A percentile compares a stretch with the other conserved stretches of the same genome.
These are phyloP conservation scores for Aphidoletes aphidimyza DNA, from an alignment of 2,888 invertebrate species.

Conservation along the genomic window DNA sequence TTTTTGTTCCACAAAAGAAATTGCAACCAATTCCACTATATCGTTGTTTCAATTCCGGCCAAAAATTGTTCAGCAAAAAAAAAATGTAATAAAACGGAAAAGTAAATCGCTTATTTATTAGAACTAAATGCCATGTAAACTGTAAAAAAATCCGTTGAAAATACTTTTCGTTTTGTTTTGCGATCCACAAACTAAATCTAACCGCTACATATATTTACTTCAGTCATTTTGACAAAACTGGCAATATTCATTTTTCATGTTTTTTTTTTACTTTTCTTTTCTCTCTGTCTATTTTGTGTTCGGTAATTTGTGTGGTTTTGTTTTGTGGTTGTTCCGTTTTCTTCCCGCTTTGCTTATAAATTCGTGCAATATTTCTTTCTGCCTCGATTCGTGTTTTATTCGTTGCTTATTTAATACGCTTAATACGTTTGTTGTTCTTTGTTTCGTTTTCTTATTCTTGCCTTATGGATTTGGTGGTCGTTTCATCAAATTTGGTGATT, in stretches of 20 bases:
- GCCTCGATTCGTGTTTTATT: background rate
- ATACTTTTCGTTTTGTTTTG: background rate
- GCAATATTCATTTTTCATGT: conserved; percentile 39
- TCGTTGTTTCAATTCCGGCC: background rate
- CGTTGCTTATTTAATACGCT: conserved; percentile 7
- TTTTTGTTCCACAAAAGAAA: too few species aligned
- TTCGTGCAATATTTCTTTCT: conserved; percentile 13
- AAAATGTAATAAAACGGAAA: background rate
- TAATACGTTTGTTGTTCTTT: too few species aligned
- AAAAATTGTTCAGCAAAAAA: background rate
- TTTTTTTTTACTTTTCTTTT: background rate
- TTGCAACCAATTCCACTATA: too few species aligned
- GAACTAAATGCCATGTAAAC: conserved; percentile 3
- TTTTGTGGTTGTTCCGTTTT: background rate
- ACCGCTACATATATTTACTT: conserved; percentile 12
- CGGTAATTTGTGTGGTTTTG: background rate
- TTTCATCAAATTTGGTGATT: background rate
- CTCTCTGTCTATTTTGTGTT: background rate
- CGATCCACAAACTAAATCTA: conserved; percentile 20
- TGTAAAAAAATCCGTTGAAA: conserved; percentile 9
- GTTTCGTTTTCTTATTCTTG: background rate
- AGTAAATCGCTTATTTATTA: conserved; percentile 26
- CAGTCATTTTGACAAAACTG: conserved; percentile 29
- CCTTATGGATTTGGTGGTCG: background rate
- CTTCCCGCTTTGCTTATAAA: background rate